Base-by-base conservation (phyloP, 2,797 vertebrate genomes). In the Cossypha dichroa region DNA sequence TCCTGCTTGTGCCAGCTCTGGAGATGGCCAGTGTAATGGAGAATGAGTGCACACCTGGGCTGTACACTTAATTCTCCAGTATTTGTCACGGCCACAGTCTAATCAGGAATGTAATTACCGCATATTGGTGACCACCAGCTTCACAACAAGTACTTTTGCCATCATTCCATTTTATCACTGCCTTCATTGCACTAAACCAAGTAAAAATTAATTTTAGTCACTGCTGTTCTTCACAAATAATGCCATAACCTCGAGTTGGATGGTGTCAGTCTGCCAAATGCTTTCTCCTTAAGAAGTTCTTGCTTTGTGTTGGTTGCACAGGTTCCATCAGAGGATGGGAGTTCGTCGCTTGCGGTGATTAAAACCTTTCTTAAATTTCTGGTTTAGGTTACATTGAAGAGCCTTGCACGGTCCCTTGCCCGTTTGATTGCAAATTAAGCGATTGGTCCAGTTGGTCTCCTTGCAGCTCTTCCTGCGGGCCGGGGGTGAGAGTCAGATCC, bases 361-460 rank as follows among this genome's bases (percentile, higher is more conserved):
- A 77, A 93, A 94, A 74, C 82, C 36, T 93, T 6, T 90, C 72
- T 94, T 84, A 28, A 14, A 34, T 95, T 80, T 97, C 73, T 97
- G 77, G 93, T 97, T 67, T 97, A 99, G 99, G 99, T 97, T 99
- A 99, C 96, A 85, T 98, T 92, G 98, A 99, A 97, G 99, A 99
- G 95, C 87, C 97, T 18, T 99, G 99, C 97, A 97, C 97, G 22
- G 80, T 99, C 49, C 99, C 99, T 21, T 99, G 99, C 85, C 99
- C 99, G 6, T 98, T 99, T 69, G 99, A 99, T 97, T 99, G 99
- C 97, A 99, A 99, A 93, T 98, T 99, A 96, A 99, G 99, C 6
- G 98, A 98, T 19, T 99, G 99, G 99, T 99, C 99, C n/a, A 89
- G 96, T 16, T 99, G 99, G 99, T 98, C 99, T 4, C 78, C 98